Evolutionary conservation across 1,140 invertebrate genomes (phyloP).

Genomic region (Tetramorium parvispinum): DNA sequence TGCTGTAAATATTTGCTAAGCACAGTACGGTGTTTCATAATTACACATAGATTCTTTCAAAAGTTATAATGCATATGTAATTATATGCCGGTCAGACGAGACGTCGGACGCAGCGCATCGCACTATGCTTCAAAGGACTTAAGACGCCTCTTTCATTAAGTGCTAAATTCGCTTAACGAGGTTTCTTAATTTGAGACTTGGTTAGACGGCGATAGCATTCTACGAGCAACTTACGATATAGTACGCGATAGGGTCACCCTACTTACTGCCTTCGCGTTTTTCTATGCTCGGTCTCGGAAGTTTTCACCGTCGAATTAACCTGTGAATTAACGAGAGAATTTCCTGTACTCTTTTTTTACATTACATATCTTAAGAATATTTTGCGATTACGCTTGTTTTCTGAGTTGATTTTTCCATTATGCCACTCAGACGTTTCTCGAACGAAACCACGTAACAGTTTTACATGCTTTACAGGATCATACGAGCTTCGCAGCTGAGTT

Average conservation of each 20-base stretch:
- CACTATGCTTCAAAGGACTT: conserved; percentile 4
- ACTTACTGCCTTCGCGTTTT: neutral
- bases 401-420: conserved; percentile 40
- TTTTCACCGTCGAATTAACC: neutral
- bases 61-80: conserved; percentile 2
- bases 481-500: conserved; percentile 56
- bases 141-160: conserved; percentile 24
- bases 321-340: neutral
- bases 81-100: neutral
- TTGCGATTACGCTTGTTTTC: neutral
- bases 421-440: neutral
- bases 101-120: neutral
- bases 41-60: neutral
- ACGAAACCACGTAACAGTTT: conserved; percentile 1
- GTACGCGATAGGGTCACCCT: neutral
- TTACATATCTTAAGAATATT: neutral
- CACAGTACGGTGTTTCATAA: no score
- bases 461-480: conserved; percentile 62
- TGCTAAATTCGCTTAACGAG: conserved; percentile 38
- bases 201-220: neutral
- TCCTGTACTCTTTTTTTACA: neutral
- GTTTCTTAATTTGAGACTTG: conserved; percentile 37
- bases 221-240: conserved; percentile 2
- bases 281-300: neutral
- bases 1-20: neutral